Evolutionary conservation across 2,113 vertebrate species (phyloP).

Genomic region (Perca schrenkii): DNA sequence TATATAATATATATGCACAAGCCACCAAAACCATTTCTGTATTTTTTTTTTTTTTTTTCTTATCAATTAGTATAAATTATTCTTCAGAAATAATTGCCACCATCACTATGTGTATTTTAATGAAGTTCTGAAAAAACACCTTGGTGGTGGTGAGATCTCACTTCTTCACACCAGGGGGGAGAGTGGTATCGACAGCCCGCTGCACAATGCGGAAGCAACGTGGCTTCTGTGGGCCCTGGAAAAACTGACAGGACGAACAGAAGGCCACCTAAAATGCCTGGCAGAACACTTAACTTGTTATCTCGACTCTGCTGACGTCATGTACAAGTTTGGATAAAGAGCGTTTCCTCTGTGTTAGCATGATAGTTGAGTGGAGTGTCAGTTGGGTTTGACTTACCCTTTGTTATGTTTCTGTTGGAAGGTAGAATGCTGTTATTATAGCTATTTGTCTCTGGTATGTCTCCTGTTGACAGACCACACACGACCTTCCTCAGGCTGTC

Average conservation of each 20-base stretch:
- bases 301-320: constrained; percentile 36
- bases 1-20: background rate
- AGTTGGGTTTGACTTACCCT: background rate
- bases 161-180: constrained; percentile 28
- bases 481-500: background rate
- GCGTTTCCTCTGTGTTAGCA: background rate
- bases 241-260: constrained; percentile 41
- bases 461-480: constrained; percentile 30
- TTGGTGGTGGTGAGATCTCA: constrained; percentile 27
- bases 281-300: constrained; percentile 27
- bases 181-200: constrained; percentile 31
- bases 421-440: background rate
- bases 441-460: constrained; percentile 20
- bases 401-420: constrained; percentile 30
- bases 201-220: constrained; percentile 14
- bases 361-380: background rate
- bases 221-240: constrained; percentile 38
- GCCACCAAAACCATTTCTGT: background rate
- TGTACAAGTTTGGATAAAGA: background rate
- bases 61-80: too few species aligned
- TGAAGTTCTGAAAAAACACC: background rate
- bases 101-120: background rate
- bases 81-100: too few species aligned
- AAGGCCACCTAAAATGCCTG: constrained; percentile 25
- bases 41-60: too few species aligned